Percentiles rank a stretch among this genome's conserved stretches.
phyloP scores from a whole-genome alignment of 2,113 vertebrate species.

The Paramormyrops kingsleyae region DNA sequence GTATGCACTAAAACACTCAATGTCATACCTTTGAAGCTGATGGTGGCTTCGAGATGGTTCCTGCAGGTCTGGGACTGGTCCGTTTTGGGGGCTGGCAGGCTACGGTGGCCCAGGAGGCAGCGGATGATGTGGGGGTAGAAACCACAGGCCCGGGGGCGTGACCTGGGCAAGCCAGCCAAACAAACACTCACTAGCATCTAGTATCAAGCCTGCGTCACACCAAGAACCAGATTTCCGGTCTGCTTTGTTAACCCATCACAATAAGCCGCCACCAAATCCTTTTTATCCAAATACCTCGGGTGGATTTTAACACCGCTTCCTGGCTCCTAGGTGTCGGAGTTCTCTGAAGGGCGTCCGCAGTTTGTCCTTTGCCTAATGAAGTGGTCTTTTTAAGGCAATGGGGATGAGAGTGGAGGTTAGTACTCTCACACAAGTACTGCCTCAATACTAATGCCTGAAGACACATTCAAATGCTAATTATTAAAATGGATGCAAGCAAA shows the following conservation, averaged over 20 bases:
- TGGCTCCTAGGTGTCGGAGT: too few species aligned
- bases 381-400: background rate
- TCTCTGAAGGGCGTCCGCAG: background rate
- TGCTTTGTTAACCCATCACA: background rate
- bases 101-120: slow-evolving; percentile 59
- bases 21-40: slow-evolving; percentile 35
- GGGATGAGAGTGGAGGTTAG: background rate
- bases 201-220: background rate
- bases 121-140: background rate
- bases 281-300: background rate
- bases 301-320: background rate
- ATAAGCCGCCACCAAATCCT: background rate
- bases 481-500: background rate
- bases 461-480: background rate
- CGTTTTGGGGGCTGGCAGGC: slow-evolving; percentile 62
- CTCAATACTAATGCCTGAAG: background rate
- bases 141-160: background rate
- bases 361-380: background rate
- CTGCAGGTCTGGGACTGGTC: slow-evolving; percentile 1
- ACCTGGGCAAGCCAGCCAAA: slow-evolving; percentile 20
- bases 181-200: background rate
- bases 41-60: background rate
- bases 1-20: background rate
- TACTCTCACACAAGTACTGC: background rate
- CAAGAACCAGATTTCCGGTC: background rate